phyloP scores from a whole-genome alignment of 2,113 vertebrate genomes.

The Hydropotes inermis region DNA sequence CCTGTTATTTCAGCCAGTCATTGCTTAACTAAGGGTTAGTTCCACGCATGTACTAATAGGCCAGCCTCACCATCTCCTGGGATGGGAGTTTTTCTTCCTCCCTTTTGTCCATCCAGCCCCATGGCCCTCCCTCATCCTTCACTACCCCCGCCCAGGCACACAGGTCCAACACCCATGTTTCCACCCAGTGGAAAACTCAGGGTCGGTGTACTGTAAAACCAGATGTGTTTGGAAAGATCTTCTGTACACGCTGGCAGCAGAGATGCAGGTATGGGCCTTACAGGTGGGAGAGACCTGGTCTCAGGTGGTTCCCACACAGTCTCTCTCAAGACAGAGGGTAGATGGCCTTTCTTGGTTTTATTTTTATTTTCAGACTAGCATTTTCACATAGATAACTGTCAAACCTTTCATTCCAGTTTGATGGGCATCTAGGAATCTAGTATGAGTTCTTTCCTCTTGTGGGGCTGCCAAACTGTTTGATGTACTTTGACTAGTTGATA shows the following conservation, averaged over 20 bases:
- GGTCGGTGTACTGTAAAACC: background rate
- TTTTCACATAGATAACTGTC: background rate
- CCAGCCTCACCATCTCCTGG: background rate
- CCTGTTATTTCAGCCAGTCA: conserved; percentile 30
- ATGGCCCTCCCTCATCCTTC: background rate
- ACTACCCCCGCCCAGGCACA: background rate
- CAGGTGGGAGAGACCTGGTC: accelerated
- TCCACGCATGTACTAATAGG: background rate
- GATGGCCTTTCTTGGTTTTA: background rate
- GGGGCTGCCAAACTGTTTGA: too few relatives aligned
- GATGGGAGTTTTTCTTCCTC: background rate
- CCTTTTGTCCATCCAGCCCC: background rate
- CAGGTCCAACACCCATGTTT: background rate
- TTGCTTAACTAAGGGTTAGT: background rate
- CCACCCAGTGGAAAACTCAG: background rate
- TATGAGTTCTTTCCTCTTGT: background rate
- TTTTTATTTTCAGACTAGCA: background rate
- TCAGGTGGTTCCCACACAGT: background rate
- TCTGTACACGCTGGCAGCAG: background rate
- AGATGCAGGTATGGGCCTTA: background rate
- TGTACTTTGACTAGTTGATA: too few relatives aligned
- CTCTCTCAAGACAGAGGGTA: background rate
- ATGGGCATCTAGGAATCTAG: background rate
- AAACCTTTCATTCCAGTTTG: background rate
- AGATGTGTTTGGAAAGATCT: background rate